Percentiles rank a stretch among this genome's conserved stretches.
Conservation (phyloP, 2,888 invertebrate genomes). For the Busseola fusca region DNA sequence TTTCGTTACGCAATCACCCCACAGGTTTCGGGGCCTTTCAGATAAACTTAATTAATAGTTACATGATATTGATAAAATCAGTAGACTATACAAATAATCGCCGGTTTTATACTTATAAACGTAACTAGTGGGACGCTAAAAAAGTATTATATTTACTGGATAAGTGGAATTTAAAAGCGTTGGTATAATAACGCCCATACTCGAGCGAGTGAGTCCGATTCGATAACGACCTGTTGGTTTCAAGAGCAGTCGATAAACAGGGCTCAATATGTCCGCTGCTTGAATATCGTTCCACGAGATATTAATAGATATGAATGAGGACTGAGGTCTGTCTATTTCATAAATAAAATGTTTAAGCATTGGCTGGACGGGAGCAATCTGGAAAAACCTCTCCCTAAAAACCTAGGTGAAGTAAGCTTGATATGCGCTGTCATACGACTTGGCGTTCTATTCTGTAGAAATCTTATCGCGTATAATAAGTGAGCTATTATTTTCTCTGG, state of each 20-base stretch:
- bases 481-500: background rate
- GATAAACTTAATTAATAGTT: background rate
- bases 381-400: background rate
- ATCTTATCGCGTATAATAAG: background rate
- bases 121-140: background rate
- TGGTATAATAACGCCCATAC: constrained; percentile 31
- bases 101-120: background rate
- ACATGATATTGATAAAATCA: background rate
- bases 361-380: background rate
- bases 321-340: background rate
- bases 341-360: background rate
- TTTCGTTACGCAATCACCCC: no score
- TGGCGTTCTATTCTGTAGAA: background rate
- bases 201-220: constrained; percentile 33
- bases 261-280: background rate
- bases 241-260: constrained; percentile 31
- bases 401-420: background rate
- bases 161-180: background rate
- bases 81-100: background rate
- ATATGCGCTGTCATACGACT: background rate
- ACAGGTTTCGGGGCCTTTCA: background rate
- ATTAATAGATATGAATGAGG: background rate
- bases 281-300: constrained; percentile 2
- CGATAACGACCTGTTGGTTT: constrained; percentile 17
- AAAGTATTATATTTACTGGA: background rate